A percentile compares a stretch with the other conserved stretches of the same genome.
Conservation (phyloP, 2,113 vertebrate species). For the Cinclus mexicanus region DNA sequence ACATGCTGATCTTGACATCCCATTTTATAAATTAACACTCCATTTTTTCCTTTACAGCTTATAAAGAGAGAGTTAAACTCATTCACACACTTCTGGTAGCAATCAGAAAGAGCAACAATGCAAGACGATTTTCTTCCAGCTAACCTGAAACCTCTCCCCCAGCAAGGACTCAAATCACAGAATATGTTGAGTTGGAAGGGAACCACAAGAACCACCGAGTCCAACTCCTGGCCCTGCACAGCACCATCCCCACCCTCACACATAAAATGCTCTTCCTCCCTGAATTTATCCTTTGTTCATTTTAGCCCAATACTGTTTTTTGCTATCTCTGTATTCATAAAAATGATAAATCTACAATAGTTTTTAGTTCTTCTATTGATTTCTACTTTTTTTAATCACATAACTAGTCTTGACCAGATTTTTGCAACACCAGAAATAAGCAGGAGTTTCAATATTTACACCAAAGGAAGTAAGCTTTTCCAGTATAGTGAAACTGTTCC, state of each 20-base stretch:
- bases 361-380: background rate
- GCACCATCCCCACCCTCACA: background rate
- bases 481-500: background rate
- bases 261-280: background rate
- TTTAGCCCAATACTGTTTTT: background rate
- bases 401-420: background rate
- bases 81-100: no score
- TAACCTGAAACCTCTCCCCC: background rate
- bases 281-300: no score
- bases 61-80: background rate
- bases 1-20: background rate
- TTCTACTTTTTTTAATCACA: background rate
- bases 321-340: background rate
- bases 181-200: background rate
- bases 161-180: rapidly evolving
- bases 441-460: background rate
- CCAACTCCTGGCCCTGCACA: background rate
- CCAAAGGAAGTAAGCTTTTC: background rate
- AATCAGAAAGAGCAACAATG: background rate
- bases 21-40: background rate
- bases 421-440: background rate
- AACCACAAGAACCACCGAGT: background rate
- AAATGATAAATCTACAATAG: background rate
- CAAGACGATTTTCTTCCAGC: background rate
- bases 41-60: background rate